Base-by-base conservation (phyloP, 2,113 vertebrate species). In the Channa maculata region DNA sequence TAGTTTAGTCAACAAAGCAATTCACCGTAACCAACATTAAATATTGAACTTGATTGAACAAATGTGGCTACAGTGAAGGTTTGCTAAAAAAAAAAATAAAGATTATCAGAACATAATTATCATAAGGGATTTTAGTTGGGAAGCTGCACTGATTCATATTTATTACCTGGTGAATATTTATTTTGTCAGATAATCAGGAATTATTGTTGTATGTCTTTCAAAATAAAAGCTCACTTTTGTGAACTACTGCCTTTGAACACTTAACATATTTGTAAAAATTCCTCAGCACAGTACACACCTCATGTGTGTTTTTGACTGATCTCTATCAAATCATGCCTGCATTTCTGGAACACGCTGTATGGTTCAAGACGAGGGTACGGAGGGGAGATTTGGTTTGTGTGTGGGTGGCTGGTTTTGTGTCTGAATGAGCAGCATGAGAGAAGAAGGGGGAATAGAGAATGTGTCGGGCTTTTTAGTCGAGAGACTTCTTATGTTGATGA, bases 401-500 rank as follows among this genome's bases (percentile, higher is more conserved):
- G 72, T 73, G 77, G 33, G 75, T 65, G 82, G 55, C 52, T 79
- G 58, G 51, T 54, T 81, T 82, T 75, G 79, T 65, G 79, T 79
- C 59, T 85, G 83, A 87, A 91, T 91, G 82, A 91, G 88, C 81
- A 55, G 84, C 86, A 88, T 86, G 73, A 64, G 64, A 81, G 75
- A 84, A 58, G 61, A 71, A 44, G 67, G 68, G 65, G 59, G 57
- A 9, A 45, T 65, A 81, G 86, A 89, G 75, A 86, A 85, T 77
- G 44, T 80, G 86, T 80, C 72, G 54, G 77, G 74, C 84, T 89
- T 87, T 87, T 86, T 85, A 91, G 89, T 80, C 77, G 86, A 79
- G 84, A 92, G 84, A 88, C 88, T 90, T 91, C 79, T 87, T 74
- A 86, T 83, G 80, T 77, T 82, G 79, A 90, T 93, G 88, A 93